Percentiles rank a stretch among this genome's conserved stretches.
phyloP scores from a whole-genome alignment of 2,113 vertebrate genomes.

The Pedionomus torquatus region DNA sequence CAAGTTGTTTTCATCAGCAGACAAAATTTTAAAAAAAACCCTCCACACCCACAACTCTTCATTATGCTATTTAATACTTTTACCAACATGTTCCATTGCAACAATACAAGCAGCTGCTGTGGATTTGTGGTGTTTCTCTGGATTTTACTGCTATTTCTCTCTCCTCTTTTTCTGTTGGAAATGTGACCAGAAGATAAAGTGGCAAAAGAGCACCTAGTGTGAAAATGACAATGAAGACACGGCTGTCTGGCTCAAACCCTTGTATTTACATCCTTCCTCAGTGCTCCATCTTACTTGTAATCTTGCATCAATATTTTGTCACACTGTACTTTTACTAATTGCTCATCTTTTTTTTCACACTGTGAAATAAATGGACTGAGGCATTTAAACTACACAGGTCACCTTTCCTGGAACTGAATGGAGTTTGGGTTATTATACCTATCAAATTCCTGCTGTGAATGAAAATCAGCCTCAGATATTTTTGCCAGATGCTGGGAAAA shows the following conservation, averaged over 20 bases:
- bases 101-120: background rate
- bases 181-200: background rate
- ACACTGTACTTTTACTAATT: background rate
- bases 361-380: background rate
- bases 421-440: background rate
- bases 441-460: background rate
- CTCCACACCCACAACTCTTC: background rate
- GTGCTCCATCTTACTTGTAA: background rate
- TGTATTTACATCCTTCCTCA: background rate
- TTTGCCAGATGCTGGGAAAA: background rate
- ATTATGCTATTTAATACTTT: background rate
- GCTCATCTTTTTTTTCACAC: background rate
- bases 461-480: background rate
- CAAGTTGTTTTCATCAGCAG: background rate
- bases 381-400: background rate
- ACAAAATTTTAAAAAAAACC: background rate
- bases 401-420: background rate
- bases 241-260: background rate
- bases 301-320: background rate
- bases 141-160: background rate
- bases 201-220: background rate
- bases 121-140: background rate
- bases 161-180: background rate
- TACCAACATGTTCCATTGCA: background rate
- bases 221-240: background rate